These are phyloP conservation scores for Acrossocheilus wenchowensis DNA, from an alignment of 2,797 vertebrate genomes.

Conservation along the genomic window DNA sequence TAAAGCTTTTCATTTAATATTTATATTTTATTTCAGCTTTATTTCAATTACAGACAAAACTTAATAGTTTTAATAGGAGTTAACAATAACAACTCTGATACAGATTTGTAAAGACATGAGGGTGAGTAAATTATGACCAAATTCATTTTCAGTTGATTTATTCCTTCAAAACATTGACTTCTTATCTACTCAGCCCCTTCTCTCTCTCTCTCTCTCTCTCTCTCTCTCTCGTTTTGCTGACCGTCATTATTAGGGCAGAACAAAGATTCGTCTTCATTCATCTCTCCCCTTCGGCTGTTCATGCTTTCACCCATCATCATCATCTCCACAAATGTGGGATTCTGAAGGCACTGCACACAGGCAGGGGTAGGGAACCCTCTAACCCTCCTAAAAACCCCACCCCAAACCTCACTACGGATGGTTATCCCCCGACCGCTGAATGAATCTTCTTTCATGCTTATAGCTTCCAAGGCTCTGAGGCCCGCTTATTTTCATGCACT, in stretches of 20 bases:
- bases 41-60: not conserved
- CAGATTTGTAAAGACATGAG: not conserved
- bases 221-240: conserved; percentile 11
- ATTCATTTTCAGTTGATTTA: not conserved
- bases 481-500: conserved; percentile 18
- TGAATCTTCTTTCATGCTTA: conserved; percentile 40
- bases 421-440: not conserved
- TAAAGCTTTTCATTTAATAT: not conserved
- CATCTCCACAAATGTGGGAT: not conserved
- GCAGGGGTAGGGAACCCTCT: not conserved
- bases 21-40: not conserved
- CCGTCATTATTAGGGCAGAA: conserved; percentile 20
- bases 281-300: conserved; percentile 15
- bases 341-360: not conserved
- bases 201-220: not conserved
- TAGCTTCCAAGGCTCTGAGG: not conserved
- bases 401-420: conserved; percentile 27
- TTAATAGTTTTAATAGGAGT: not conserved
- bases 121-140: not conserved
- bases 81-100: not conserved
- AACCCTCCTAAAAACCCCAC: not conserved
- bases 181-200: not conserved
- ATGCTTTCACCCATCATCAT: conserved; percentile 3
- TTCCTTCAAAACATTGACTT: not conserved
- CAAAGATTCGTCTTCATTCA: conserved; percentile 28